Percentiles rank a stretch among this genome's conserved stretches.
Evolutionary conservation across 2,797 vertebrate genomes (phyloP).

Genomic region (Amblyraja radiata): DNA sequence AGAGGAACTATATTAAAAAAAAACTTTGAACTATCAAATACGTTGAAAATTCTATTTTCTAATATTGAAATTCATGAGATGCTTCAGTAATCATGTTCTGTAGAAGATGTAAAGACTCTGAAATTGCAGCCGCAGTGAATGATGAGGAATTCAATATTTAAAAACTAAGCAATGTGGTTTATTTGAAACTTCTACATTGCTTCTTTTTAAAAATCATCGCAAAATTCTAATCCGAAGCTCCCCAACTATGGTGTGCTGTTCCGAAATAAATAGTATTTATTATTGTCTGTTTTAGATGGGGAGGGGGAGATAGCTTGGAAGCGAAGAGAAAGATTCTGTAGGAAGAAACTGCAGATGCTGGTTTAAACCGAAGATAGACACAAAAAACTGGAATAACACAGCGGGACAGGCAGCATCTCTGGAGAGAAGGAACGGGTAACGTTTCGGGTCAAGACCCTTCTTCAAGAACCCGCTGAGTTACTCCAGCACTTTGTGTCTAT

Average conservation of each 20-base stretch:
- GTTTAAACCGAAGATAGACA: too few relatives aligned
- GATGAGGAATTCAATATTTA: background rate
- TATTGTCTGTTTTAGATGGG: background rate
- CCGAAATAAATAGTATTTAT: background rate
- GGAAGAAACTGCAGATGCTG: too few relatives aligned
- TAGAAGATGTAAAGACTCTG: background rate
- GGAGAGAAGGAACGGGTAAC: too few relatives aligned
- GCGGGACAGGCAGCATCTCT: too few relatives aligned
- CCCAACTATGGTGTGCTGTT: background rate
- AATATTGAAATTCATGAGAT: slow-evolving; percentile 36
- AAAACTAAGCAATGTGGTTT: background rate
- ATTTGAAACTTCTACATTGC: background rate
- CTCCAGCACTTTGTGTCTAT: too few relatives aligned
- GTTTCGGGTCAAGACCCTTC: too few relatives aligned
- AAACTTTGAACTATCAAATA: slow-evolving; percentile 25
- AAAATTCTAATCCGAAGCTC: background rate
- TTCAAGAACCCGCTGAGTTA: too few relatives aligned
- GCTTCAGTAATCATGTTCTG: slow-evolving; percentile 22
- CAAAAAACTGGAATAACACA: too few relatives aligned
- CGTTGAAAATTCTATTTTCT: slow-evolving; percentile 24
- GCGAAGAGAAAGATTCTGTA: too few relatives aligned
- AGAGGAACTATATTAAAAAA: slow-evolving; percentile 47
- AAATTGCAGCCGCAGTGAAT: background rate
- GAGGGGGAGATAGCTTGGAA: background rate
- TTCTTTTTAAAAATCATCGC: background rate